Percentiles rank a stretch among this genome's conserved stretches.
phyloP scores from a whole-genome alignment of 2,113 vertebrate genomes.

The Notarius lentiginosus region DNA sequence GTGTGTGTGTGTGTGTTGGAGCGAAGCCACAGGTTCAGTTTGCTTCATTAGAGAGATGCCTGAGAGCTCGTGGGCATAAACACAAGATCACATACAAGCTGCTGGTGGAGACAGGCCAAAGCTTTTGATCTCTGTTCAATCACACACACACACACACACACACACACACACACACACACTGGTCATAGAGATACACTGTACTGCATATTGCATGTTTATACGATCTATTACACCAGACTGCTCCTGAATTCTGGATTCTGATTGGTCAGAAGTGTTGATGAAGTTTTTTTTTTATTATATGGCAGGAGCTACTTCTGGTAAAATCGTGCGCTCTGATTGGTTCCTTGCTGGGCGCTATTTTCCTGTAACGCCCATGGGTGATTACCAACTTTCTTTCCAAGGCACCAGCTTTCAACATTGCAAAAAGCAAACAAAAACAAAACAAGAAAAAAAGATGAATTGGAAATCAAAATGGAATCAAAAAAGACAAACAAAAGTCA shows the following conservation, averaged over 20 bases:
- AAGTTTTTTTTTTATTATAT: too few relatives aligned
- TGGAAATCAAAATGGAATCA: too few relatives aligned
- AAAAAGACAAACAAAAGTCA: too few relatives aligned
- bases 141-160: background rate
- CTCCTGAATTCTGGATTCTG: background rate
- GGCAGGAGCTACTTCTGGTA: too few relatives aligned
- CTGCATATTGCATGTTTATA: background rate
- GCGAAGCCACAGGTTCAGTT: constrained; percentile 10
- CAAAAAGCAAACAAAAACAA: too few relatives aligned
- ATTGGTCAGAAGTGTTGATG: background rate
- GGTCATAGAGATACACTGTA: background rate
- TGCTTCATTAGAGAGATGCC: constrained; percentile 31
- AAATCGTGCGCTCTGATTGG: too few relatives aligned
- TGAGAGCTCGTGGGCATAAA: constrained; percentile 22
- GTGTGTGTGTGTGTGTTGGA: background rate
- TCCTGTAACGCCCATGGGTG: too few relatives aligned
- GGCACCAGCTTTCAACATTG: too few relatives aligned
- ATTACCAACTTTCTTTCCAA: too few relatives aligned
- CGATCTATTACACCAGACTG: background rate
- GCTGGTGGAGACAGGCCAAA: constrained; percentile 19
- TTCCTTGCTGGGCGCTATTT: too few relatives aligned
- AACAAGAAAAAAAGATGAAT: too few relatives aligned
- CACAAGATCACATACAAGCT: constrained; percentile 5
- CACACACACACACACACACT: constrained; percentile 18
- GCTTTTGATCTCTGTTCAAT: constrained; percentile 25